phyloP scores from a whole-genome alignment of 1,140 invertebrate species.

The Saxidomus purpurata region DNA sequence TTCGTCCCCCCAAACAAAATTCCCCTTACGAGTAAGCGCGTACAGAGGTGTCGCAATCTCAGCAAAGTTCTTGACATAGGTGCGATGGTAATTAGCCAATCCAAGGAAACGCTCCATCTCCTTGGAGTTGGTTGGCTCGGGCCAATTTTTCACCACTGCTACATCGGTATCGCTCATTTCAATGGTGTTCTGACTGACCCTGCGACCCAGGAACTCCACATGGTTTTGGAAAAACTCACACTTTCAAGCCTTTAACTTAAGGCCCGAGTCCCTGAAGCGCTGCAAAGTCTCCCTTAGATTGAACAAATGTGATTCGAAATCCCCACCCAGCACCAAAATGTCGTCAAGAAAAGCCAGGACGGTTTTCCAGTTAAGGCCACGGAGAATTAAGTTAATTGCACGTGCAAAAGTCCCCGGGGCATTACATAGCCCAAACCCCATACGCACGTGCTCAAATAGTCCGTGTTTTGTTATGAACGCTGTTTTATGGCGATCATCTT shows the following conservation, averaged over 20 bases:
- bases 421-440: neutral
- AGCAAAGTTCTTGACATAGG: slow-evolving; percentile 54
- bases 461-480: slow-evolving; percentile 3
- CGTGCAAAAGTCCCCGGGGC: neutral
- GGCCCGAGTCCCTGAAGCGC: slow-evolving; percentile 18
- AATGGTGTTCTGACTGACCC: slow-evolving; percentile 26
- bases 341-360: slow-evolving; percentile 23
- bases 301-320: slow-evolving; percentile 30
- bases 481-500: neutral
- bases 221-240: slow-evolving; percentile 62
- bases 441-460: neutral
- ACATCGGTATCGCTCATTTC: neutral
- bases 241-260: slow-evolving; percentile 68
- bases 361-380: slow-evolving; percentile 6
- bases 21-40: slow-evolving; percentile 13
- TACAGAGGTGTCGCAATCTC: slow-evolving; percentile 39
- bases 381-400: neutral
- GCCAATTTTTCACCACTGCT: slow-evolving; percentile 50
- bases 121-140: slow-evolving; percentile 28
- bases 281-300: slow-evolving; percentile 11
- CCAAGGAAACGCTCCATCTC: slow-evolving; percentile 65
- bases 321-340: neutral
- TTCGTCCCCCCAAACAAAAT: slow-evolving; percentile 63
- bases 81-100: slow-evolving; percentile 67
- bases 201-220: slow-evolving; percentile 59